Evolutionary conservation across 2,888 invertebrate species (phyloP).

Genomic region (Nasonovia ribisnigri): DNA sequence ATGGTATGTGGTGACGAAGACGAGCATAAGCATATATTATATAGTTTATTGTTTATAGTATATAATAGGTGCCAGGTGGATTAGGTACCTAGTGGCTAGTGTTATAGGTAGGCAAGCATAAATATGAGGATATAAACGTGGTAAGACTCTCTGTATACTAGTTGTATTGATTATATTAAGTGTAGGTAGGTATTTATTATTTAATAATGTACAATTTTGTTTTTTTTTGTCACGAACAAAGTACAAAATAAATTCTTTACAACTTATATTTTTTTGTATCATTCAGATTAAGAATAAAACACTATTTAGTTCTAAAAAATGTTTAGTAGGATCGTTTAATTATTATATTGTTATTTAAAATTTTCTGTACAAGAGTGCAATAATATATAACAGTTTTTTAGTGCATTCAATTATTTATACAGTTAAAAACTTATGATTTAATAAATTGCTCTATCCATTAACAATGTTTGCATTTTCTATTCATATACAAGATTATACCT

Average conservation of each 20-base stretch:
- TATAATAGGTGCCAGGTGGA: background rate
- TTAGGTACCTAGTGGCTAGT: background rate
- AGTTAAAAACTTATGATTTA: background rate
- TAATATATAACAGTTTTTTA: background rate
- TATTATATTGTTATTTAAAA: constrained; percentile 6
- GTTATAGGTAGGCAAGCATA: background rate
- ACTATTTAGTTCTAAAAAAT: background rate
- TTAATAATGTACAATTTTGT: background rate
- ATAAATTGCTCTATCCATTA: background rate
- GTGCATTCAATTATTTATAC: background rate
- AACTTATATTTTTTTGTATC: background rate
- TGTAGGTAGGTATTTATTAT: background rate
- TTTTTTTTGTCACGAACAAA: background rate
- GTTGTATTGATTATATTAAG: background rate
- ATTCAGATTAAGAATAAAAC: background rate
- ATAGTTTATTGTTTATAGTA: background rate
- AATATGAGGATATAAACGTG: no score
- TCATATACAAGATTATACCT: background rate
- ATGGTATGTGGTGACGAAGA: background rate
- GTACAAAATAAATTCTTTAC: background rate
- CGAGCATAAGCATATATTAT: background rate
- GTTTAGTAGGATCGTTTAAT: background rate
- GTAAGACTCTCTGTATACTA: background rate
- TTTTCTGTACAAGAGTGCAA: background rate
- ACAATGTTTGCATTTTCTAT: background rate